Conservation (phyloP, 2,888 invertebrate species). For the Drosophila limbata region DNA sequence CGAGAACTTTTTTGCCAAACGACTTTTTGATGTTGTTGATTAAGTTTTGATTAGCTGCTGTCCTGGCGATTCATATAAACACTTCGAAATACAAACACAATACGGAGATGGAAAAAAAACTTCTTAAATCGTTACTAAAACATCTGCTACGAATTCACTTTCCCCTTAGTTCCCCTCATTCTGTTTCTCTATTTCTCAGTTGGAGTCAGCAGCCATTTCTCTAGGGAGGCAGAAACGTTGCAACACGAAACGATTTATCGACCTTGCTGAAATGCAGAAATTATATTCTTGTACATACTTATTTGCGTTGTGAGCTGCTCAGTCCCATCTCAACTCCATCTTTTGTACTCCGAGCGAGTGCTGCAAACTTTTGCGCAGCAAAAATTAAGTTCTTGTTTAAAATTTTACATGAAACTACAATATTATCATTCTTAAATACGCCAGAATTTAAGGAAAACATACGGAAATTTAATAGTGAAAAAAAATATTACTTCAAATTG, state of each 20-base stretch:
- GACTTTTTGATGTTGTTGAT: conserved; percentile 76
- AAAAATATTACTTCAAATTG: too few relatives aligned
- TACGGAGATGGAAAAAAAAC: conserved; percentile 9
- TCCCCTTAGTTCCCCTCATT: neutral
- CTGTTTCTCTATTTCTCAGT: neutral
- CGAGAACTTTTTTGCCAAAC: conserved; percentile 57
- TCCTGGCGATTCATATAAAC: conserved; percentile 17
- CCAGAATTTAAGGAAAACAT: too few relatives aligned
- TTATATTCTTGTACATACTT: conserved; percentile 44
- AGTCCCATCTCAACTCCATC: neutral
- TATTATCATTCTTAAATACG: too few relatives aligned
- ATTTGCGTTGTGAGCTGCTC: conserved; percentile 34
- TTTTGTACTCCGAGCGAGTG: neutral
- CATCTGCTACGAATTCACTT: conserved; percentile 33
- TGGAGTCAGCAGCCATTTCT: conserved; percentile 2
- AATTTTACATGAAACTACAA: too few relatives aligned
- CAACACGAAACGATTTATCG: conserved; percentile 57
- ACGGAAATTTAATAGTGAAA: too few relatives aligned
- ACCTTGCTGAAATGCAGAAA: conserved; percentile 56
- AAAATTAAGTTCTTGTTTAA: too few relatives aligned
- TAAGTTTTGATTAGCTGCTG: conserved; percentile 70
- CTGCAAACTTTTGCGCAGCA: neutral
- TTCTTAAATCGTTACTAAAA: conserved; percentile 21
- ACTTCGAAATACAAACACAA: conserved; percentile 20
- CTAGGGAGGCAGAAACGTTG: conserved; percentile 6